A percentile compares a stretch with the other conserved stretches of the same genome.
phyloP scores from a whole-genome alignment of 92 coral and sea anemone genomes.

The Paramuricea clavata region DNA sequence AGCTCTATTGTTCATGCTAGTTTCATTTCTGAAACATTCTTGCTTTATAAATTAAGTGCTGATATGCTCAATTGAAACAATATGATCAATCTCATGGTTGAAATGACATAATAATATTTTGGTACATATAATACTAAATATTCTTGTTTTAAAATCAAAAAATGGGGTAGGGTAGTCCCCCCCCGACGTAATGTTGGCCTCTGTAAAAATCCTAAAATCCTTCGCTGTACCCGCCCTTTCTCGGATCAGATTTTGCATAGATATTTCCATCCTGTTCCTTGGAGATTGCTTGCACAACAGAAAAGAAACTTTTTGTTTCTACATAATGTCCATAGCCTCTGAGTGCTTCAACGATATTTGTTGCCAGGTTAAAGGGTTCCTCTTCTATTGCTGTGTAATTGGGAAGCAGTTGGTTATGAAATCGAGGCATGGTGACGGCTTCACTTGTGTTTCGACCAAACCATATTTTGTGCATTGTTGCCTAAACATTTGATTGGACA shows the following conservation, averaged over 20 bases:
- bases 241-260: slow-evolving; percentile 88
- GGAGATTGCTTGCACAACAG: slow-evolving; percentile 84
- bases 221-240: slow-evolving; percentile 82
- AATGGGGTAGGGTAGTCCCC: no score
- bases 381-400: slow-evolving; percentile 73
- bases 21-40: no score
- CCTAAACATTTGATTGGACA: slow-evolving; percentile 44
- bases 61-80: no score
- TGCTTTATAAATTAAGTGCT: no score
- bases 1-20: no score
- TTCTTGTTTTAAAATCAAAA: no score
- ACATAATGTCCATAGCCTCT: slow-evolving; percentile 72
- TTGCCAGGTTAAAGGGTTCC: slow-evolving; percentile 50
- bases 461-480: slow-evolving; percentile 75
- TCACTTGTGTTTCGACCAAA: slow-evolving; percentile 78
- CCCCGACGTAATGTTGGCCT: no score
- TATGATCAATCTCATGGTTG: no score
- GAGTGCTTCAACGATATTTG: slow-evolving; percentile 69
- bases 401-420: slow-evolving; percentile 84
- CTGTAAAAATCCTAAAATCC: slow-evolving; percentile 61
- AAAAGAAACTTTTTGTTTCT: slow-evolving; percentile 21
- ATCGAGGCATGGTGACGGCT: slow-evolving; percentile 77
- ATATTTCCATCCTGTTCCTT: slow-evolving; percentile 67
- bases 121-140: no score
- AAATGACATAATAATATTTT: no score